phyloP scores from a whole-genome alignment of 2,888 invertebrate species.

The Apamea anceps region DNA sequence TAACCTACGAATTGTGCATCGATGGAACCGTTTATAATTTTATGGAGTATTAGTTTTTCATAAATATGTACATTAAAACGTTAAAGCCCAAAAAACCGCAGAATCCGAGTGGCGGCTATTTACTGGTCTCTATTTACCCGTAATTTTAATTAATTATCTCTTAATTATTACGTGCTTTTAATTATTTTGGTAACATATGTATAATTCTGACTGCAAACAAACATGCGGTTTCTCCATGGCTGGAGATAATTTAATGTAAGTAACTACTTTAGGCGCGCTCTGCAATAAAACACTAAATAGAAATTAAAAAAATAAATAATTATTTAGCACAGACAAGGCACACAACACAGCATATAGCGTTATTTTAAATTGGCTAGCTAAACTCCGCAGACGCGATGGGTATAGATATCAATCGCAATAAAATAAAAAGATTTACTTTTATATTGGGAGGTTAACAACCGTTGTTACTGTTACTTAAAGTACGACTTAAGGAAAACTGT shows the following conservation, averaged over 20 bases:
- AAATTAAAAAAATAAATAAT: too few relatives aligned
- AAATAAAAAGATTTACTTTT: too few relatives aligned
- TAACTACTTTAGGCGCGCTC: not conserved
- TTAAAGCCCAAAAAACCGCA: constrained; percentile 27
- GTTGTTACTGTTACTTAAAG: too few relatives aligned
- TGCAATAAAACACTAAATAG: not conserved
- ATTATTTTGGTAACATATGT: not conserved
- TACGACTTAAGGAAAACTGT: too few relatives aligned
- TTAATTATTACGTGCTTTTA: constrained; percentile 3
- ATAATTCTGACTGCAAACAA: not conserved
- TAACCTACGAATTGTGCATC: too few relatives aligned
- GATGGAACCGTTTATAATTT: too few relatives aligned
- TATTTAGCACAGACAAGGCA: too few relatives aligned
- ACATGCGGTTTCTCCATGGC: not conserved
- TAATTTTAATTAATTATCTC: constrained; percentile 1
- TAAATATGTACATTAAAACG: not conserved
- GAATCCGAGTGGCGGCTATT: constrained; percentile 6
- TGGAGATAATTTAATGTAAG: not conserved
- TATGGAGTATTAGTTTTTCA: not conserved
- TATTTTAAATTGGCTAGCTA: not conserved
- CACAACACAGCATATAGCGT: too few relatives aligned
- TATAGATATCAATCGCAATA: too few relatives aligned
- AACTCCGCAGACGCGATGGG: too few relatives aligned
- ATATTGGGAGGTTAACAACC: too few relatives aligned
- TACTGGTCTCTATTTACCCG: not conserved